Conservation (phyloP, 1,140 invertebrate species). For the Macrostomum lignano region DNA sequence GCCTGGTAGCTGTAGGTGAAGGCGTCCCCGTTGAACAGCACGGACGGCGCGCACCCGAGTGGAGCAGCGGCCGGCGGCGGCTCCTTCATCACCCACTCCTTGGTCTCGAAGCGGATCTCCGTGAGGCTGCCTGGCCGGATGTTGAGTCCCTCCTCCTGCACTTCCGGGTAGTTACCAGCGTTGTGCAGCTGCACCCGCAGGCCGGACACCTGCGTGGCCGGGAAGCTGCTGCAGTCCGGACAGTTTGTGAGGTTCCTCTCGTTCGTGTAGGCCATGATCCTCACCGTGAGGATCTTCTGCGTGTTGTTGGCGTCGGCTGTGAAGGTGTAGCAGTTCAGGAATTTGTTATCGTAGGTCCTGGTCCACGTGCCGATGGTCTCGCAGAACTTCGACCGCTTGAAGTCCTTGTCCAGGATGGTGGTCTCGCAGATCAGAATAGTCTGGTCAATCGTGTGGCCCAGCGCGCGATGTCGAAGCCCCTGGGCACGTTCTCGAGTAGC, state of each 20-base stretch:
- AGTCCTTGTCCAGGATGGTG: too few relatives aligned
- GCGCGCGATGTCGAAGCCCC: not conserved
- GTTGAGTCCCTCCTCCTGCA: not conserved
- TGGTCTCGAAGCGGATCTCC: not conserved
- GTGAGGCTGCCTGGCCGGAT: not conserved
- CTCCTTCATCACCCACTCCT: slow-evolving; percentile 2
- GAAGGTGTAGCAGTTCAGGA: slow-evolving; percentile 1
- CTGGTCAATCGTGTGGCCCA: not conserved
- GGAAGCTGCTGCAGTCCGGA: not conserved
- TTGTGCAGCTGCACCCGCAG: not conserved
- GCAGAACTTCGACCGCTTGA: not conserved
- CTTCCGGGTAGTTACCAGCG: not conserved
- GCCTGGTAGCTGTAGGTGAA: not conserved
- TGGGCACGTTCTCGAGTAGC: not conserved
- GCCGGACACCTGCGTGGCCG: not conserved
- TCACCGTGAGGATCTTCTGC: not conserved
- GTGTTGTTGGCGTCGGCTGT: not conserved
- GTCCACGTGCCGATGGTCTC: not conserved
- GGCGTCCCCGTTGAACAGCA: not conserved
- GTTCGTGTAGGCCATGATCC: not conserved
- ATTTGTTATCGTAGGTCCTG: not conserved
- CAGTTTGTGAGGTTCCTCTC: not conserved
- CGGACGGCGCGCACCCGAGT: not conserved
- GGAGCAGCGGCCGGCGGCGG: not conserved
- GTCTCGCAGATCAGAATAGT: not conserved